Base-by-base conservation (phyloP, 2,113 vertebrate genomes). In the Polyodon spathula region DNA sequence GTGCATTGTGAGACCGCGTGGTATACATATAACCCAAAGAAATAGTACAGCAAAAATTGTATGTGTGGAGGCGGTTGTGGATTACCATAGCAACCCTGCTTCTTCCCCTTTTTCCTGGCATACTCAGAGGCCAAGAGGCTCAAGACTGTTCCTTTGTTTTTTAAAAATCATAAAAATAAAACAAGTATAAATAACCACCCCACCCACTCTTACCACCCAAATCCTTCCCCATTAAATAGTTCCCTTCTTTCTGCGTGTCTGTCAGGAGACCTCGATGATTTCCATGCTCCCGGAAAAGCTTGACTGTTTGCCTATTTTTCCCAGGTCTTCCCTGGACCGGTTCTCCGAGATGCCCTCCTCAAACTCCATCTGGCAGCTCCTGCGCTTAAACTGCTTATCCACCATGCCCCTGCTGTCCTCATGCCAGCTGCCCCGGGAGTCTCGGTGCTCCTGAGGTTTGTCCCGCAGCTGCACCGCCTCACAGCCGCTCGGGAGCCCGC, bases 311-410 rank as follows among this genome's bases (percentile, higher is more conserved):
- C 93, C 90, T 12, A 97, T 91, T 73, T 92, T 92, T 0, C 89
- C 91, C 73, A 95, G 86, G 77, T 97, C 94, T 71, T 97, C 94
- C 14, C 90, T 83, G 51, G 89, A 86, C 51, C 90, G 84, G 40
- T 90, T 92, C 72, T 96, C 94, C 0, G 84, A 88, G 79, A 93
- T 89, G 71, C 89, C 85, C 41, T 94, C 94, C 80, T 96, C 94
- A 0, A 96, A 97, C 78, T 97, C 93, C 94, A 97, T 95, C 82
- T 97, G 94, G 78, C 94, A 97, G 84, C 94, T 96, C 61, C 94
- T 87, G 2, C 94, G 78, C 66, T 95, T 95, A 78, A 93, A 96
- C 70, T 93, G 90, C 69, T 94, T 88, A 63, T 95, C 94, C 0
- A 88, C 61, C 0, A 72, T 58, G 0, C 71, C n/a, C 6, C 41